A percentile compares a stretch with the other conserved stretches of the same genome.
phyloP scores from a whole-genome alignment of 2,113 vertebrate genomes.

The Verasper variegatus region DNA sequence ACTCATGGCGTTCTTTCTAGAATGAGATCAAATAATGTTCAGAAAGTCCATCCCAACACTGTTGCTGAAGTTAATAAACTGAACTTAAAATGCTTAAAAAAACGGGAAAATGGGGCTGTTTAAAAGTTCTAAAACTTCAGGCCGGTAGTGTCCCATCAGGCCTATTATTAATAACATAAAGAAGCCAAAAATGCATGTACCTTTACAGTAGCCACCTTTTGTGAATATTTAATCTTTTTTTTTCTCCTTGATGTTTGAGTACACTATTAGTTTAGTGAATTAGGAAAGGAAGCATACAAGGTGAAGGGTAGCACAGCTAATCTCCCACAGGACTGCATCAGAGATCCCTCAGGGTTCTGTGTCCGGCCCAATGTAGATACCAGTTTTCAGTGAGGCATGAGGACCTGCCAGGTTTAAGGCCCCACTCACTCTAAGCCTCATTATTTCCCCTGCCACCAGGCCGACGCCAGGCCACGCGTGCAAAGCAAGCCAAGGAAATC shows the following conservation, averaged over 20 bases:
- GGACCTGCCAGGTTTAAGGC: slow-evolving; percentile 61
- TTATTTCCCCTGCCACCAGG: slow-evolving; percentile 73
- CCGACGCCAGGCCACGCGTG: slow-evolving; percentile 83
- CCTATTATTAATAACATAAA: background rate
- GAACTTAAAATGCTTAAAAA: too few relatives aligned
- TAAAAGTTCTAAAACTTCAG: too few relatives aligned
- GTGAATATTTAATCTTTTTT: slow-evolving; percentile 29
- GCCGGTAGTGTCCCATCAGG: background rate
- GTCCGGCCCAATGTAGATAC: slow-evolving; percentile 68
- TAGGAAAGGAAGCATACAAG: slow-evolving; percentile 67
- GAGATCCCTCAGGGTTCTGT: slow-evolving; percentile 64
- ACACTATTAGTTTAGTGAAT: slow-evolving; percentile 63
- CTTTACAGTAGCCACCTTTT: slow-evolving; percentile 41
- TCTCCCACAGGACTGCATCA: slow-evolving; percentile 67
- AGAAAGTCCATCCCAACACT: too few relatives aligned
- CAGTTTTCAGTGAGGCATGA: slow-evolving; percentile 64
- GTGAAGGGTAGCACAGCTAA: slow-evolving; percentile 56
- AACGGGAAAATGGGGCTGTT: too few relatives aligned
- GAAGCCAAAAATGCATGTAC: slow-evolving; percentile 9
- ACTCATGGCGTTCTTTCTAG: too few relatives aligned
- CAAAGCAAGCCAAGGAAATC: slow-evolving; percentile 81
- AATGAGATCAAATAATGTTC: too few relatives aligned
- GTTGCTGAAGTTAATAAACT: too few relatives aligned
- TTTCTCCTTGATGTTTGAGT: slow-evolving; percentile 32
- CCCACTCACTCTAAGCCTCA: slow-evolving; percentile 61